A percentile compares a stretch with the other conserved stretches of the same genome.
phyloP scores from a whole-genome alignment of 2,113 vertebrate genomes.

The Cebidichthys violaceus region DNA sequence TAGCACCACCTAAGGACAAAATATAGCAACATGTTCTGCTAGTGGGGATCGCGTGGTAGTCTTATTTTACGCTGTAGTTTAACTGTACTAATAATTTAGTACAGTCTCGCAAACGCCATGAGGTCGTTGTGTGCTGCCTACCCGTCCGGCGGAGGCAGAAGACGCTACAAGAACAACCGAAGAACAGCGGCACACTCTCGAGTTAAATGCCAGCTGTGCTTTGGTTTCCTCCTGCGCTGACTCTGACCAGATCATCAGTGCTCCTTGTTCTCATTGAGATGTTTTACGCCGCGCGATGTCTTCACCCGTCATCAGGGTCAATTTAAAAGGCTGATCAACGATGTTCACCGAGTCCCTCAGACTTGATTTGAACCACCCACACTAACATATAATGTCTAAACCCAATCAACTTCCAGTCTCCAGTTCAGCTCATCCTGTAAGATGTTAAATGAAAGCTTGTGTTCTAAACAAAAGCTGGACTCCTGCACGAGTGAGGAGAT shows the following conservation, averaged over 20 bases:
- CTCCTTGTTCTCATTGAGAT: not conserved
- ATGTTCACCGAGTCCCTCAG: not conserved
- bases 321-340: not conserved
- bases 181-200: not conserved
- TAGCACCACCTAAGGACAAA: not conserved
- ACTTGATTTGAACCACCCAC: not conserved
- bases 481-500: not conserved
- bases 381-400: not conserved
- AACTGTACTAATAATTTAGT: not conserved
- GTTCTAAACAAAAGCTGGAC: not conserved
- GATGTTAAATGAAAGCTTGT: not conserved
- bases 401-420: not conserved
- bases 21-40: not conserved
- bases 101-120: not conserved
- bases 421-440: not conserved
- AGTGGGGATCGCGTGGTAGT: not conserved
- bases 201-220: not conserved
- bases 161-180: not conserved
- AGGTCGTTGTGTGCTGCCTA: not conserved
- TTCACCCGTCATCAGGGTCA: not conserved
- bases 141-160: constrained; percentile 1
- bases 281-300: not conserved
- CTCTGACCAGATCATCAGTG: not conserved
- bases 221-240: not conserved
- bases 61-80: not conserved